Evolutionary conservation across 1,140 invertebrate genomes (phyloP), one percentile per base, ranked within the genome.

Genomic region (Lepidurus arcticus): DNA sequence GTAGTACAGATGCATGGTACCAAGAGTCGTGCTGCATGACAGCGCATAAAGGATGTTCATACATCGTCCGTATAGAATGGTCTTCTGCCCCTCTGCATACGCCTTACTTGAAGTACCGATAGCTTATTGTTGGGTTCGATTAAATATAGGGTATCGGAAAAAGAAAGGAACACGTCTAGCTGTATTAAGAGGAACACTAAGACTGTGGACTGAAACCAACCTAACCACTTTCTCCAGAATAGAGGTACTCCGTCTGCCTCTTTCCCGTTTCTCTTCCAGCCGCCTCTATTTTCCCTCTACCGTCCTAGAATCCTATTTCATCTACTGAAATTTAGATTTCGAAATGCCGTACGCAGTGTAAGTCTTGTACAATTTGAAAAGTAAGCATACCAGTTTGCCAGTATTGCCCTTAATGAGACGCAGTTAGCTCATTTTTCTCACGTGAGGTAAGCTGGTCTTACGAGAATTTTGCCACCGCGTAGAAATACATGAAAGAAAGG

Each of bases 181-280:
- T 34, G 16, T 65, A 8, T 21, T 13, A 65, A 65, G 21, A 21
- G 53, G 53, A 65, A 65, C 53, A 65, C 16, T 3, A 13, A 13
- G 16, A 65, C 13, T 21, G 53, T 65, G 53, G 34, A 13, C 53
- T 65, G 53, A 65, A 47, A 65, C 53, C 53, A 0, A 65, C 21
- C 53, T 65, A 65, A 65, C 53, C 53, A 65, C 53, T 65, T 65
- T 65, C 53, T 65, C 53, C 53, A n/a, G 47, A 13, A 65, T 65
- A 7, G 47, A 65, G 10, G 9, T 65, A 65, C 47, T 13, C 47
- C 7, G 6, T n/a, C 53, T 65, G 53, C 53, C 45, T 16, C 53
- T 65, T 65, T 65, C 21, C 21, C 53, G 16, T 21, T 65, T 65
- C 53, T 65, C 21, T 65, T 21, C 21, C 53, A 34, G 34, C 53